These are phyloP conservation scores for Graptemys geographica DNA, from an alignment of 2,797 vertebrate species.

Conservation along the genomic window DNA sequence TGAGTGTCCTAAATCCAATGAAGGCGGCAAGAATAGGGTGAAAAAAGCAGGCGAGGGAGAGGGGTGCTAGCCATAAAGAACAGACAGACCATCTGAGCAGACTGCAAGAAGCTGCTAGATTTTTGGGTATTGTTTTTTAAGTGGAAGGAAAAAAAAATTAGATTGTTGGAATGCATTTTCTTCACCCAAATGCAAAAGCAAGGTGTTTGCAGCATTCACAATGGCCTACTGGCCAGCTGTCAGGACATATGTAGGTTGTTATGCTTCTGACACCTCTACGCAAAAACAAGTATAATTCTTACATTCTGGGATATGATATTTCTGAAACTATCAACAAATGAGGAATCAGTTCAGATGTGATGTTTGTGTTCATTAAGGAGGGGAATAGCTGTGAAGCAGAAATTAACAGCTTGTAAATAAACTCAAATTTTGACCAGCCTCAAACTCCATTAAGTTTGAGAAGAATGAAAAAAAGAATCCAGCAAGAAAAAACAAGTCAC, in stretches of 20 bases:
- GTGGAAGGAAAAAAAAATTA: neutral
- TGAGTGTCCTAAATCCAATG: neutral
- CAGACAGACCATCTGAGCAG: neutral
- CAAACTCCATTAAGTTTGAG: neutral
- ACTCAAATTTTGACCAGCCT: neutral
- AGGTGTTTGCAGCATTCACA: neutral
- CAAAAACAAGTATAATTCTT: neutral
- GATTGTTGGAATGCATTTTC: neutral
- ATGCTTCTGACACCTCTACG: neutral
- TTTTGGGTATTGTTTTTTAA: neutral
- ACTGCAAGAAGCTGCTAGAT: neutral
- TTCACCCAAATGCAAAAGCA: neutral
- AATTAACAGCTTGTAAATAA: neutral
- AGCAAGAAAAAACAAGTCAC: neutral
- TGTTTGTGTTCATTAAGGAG: neutral
- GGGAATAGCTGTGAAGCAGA: neutral
- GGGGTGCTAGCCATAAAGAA: neutral
- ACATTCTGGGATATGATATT: neutral
- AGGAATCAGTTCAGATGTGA: neutral
- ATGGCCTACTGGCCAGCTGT: neutral
- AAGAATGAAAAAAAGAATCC: neutral
- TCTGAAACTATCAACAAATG: neutral
- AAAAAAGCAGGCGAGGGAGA: neutral
- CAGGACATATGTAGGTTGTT: neutral
- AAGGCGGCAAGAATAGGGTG: neutral